Evolutionary conservation across 2,113 vertebrate species (phyloP), one percentile per base, ranked within the genome.

Genomic region (Copsychus sechellarum): DNA sequence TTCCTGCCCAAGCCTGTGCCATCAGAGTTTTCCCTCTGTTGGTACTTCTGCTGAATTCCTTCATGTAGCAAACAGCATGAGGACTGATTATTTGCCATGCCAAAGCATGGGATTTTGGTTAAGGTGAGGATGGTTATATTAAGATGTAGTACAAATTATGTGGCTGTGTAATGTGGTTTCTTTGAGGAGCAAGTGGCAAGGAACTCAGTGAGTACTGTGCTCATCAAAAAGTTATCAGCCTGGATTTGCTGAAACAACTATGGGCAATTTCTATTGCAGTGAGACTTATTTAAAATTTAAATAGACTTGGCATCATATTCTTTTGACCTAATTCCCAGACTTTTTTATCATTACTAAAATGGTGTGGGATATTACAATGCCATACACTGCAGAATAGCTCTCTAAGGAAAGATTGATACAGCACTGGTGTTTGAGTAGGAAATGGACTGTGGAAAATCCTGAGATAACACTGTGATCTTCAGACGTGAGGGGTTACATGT

Each of bases 271-370:
- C 81, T 86, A 57, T 86, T 65, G 80, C 80, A 43, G 5, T 50
- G n/a, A 88, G 76, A 33, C 33, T 89, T 92, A 79, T 43, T 95
- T 93, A 91, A 88, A 94, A 85, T 91, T 86, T 67, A 91, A 87
- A 80, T 91, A 34, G 69, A 81, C 48, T 93, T 81, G 72, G 69
- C 81, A 84, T 85, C 51, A 42, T 71, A 47, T 83, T 94, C 84
- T 47, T 93, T 78, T 93, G 92, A 90, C 86, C 86, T 84, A 91
- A 90, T 94, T 95, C 89, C 69, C 54, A 62, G 53, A 71, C 36
- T 87, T 86, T 64, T 81, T 61, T 87, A n/a, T 90, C 87, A 42
- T 90, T 83, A 33, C 34, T 86, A 12, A 91, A 91, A 65, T 74
- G 60, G 57, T 95, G 29, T 69, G n/a, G 60, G 56, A 9, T 88